Evolutionary conservation across 2,888 invertebrate genomes (phyloP), one percentile per base, ranked within the genome.

Genomic region (Melangyna quadrimaculata): DNA sequence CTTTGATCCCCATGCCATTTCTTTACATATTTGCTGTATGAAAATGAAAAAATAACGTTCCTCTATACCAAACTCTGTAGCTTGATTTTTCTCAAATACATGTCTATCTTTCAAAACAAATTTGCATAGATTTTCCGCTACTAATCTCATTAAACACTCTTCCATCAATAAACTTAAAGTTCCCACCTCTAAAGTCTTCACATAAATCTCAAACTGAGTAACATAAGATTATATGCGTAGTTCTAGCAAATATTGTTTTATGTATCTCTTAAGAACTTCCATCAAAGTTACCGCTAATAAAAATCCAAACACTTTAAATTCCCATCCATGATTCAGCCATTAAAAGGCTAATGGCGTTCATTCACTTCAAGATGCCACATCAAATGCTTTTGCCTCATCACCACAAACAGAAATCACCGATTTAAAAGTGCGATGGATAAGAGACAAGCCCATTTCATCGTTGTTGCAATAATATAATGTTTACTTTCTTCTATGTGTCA

Each of bases 261-360:
- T n/a, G n/a, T 8, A 40, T n/a, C 24, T 9, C 22, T 29, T 3
- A 29, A 32, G 37, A 29, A 40, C 65, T 27, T 10, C 53, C 79
- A 79, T 84, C 83, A 84, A 84, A 84, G 83, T 57, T 63, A 14
- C 83, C 83, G 83, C 69, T 67, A 71, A 71, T 74, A 67, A 71
- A 75, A 75, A 55, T 65, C 53, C 67, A 84, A 79, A 71, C 79
- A 79, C 83, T 84, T 75, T 67, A 84, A 67, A 75, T 79, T 84
- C 83, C 27, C 79, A 79, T 51, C 65, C 70, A 79, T 71, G 79
- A 79, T 79, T 57, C 57, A 78, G 69, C 79, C 70, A 74, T 79
- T 79, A 74, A 67, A 74, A 67, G 70, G 9, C 73, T 63, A 8
- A 8, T 9, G 8, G 19, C 35, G 53, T 61, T 67, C 67, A 61